Evolutionary conservation across 1,140 invertebrate species (phyloP).

Genomic region (Copidosoma floridanum): DNA sequence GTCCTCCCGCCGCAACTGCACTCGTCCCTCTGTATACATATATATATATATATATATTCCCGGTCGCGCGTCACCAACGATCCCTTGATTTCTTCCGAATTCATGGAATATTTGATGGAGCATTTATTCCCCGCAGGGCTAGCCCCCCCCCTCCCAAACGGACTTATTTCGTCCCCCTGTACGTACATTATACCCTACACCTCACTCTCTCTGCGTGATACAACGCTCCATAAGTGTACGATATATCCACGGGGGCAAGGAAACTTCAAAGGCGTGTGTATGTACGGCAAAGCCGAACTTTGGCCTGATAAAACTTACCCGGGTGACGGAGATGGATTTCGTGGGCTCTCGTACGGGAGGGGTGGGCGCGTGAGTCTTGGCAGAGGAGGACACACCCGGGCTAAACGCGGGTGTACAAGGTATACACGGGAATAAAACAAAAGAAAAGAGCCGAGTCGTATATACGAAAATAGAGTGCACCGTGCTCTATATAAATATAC

Average conservation of each 20-base stretch:
- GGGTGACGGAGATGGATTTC: slow-evolving; percentile 32
- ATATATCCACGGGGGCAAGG: not conserved
- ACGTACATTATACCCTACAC: no score
- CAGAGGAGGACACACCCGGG: not conserved
- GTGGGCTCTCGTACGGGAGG: not conserved
- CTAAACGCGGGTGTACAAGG: slow-evolving; percentile 6
- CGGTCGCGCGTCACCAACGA: no score
- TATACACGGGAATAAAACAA: no score
- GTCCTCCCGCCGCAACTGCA: not conserved
- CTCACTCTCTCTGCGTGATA: no score
- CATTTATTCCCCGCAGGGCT: slow-evolving; percentile 3
- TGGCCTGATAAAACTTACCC: slow-evolving; percentile 6
- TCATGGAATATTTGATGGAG: slow-evolving; percentile 18
- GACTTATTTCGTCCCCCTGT: no score
- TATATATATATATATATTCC: no score
- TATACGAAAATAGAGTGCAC: no score
- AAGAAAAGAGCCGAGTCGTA: slow-evolving; percentile 7
- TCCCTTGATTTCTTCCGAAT: not conserved
- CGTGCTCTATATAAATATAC: no score
- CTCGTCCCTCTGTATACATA: no score
- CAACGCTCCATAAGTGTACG: no score
- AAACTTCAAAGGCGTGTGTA: slow-evolving; percentile 24
- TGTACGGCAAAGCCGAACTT: slow-evolving; percentile 5
- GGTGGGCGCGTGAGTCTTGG: not conserved
- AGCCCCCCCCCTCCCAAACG: no score